A percentile compares a stretch with the other conserved stretches of the same genome.
Conservation (phyloP, 2,888 invertebrate species). For the Heliconius aoede region DNA sequence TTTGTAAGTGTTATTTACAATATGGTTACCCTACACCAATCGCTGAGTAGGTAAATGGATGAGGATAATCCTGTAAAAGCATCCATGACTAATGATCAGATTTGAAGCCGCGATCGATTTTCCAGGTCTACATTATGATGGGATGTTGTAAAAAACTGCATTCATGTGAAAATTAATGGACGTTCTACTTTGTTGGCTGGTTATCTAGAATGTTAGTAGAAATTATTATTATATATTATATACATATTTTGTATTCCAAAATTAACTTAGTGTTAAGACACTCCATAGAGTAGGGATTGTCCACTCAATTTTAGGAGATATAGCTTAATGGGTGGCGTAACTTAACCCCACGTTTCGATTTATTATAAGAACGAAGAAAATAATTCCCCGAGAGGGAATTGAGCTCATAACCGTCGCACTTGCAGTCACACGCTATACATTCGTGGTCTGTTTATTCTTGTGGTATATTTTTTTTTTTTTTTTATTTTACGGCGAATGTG, state of each 20-base stretch:
- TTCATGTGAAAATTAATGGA: slow-evolving; percentile 1
- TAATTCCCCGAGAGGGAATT: background rate
- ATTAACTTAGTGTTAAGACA: too few species aligned
- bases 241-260: too few species aligned
- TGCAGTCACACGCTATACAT: background rate
- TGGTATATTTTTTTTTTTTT: too few species aligned
- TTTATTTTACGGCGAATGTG: too few species aligned
- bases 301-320: too few species aligned
- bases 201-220: background rate
- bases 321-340: too few species aligned
- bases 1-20: too few species aligned
- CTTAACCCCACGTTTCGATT: too few species aligned
- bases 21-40: slow-evolving; percentile 49
- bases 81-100: slow-evolving; percentile 64
- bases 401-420: background rate
- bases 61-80: slow-evolving; percentile 61
- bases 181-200: background rate
- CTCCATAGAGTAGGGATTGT: too few species aligned
- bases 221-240: too few species aligned
- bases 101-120: slow-evolving; percentile 56
- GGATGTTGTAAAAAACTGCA: slow-evolving; percentile 5
- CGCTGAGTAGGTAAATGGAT: slow-evolving; percentile 54
- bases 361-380: background rate
- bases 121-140: slow-evolving; percentile 30
- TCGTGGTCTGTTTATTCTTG: too few species aligned